Evolutionary conservation across 2,113 vertebrate species (phyloP), one percentile per base, ranked within the genome.

Genomic region (Amphilophus citrinellus): DNA sequence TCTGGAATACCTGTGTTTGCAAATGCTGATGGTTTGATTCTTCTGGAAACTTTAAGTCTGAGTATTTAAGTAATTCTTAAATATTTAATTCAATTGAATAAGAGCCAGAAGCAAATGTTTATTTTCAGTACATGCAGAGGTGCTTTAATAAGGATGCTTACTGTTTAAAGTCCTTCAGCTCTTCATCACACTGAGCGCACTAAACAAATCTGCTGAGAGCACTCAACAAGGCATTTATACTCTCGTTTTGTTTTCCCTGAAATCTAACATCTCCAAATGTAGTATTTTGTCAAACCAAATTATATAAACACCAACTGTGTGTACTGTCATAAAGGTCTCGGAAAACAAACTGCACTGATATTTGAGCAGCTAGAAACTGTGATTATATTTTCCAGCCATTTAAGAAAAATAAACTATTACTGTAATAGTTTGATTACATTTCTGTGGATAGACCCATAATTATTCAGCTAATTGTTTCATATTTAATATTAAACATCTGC

Each of bases 31-130:
- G 11, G 35, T 65, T 77, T 71, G 32, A 59, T 22, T 24, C 50
- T 71, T 57, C 71, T 81, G 37, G 71, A 27, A 61, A 37, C 44
- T 56, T 84, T 56, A 35, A 6, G 32, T 77, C 56, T 37, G 76
- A 76, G 9, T 24, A n/a, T 68, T 76, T 42, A 17, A 63, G 61
- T 56, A 61, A 39, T 42, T 17, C 7, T 20, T 79, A 14, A 66
- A 24, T 73, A 32, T 61, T 76, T 75, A 80, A 63, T 17, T 61
- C 42, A 8, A 57, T 37, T 75, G 59, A 80, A 39, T 58, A 65
- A 63, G 71, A 75, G 83, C 61, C 15, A 5, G 7, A 78, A 76
- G 63, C 24, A 22, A 62, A 57, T 61, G 61, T 47, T 4, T 20
- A 20, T 50, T 78, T 58, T 63, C 8, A 0, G 44, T n/a, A 20